These are phyloP conservation scores for Elgonia sp. DNA, from an alignment of 2,888 invertebrate species.

Conservation along the genomic window DNA sequence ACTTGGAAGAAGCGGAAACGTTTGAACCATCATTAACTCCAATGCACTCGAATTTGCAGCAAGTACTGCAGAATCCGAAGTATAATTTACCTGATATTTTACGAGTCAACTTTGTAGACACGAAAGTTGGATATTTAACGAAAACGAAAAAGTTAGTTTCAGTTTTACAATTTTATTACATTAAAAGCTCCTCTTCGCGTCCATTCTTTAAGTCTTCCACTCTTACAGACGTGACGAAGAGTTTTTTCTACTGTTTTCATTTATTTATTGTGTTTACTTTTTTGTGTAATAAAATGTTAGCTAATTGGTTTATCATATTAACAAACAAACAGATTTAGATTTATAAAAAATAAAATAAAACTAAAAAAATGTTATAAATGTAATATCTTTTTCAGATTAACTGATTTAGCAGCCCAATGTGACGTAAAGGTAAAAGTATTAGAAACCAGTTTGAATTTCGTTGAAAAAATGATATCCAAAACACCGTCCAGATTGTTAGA, in stretches of 20 bases:
- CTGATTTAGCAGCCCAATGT: slow-evolving; percentile 80
- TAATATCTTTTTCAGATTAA: slow-evolving; percentile 78
- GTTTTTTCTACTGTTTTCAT: too few species aligned
- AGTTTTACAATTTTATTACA: too few species aligned
- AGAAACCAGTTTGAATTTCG: slow-evolving; percentile 82
- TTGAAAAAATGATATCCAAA: slow-evolving; percentile 82
- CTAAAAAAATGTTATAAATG: too few species aligned
- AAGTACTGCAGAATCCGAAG: slow-evolving; percentile 80
- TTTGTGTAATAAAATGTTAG: too few species aligned
- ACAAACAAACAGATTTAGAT: too few species aligned
- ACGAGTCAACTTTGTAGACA: slow-evolving; percentile 80
- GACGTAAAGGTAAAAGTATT: slow-evolving; percentile 80
- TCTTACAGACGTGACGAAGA: too few species aligned
- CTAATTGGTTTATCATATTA: too few species aligned
- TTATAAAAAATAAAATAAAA: too few species aligned
- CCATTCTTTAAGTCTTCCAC: too few species aligned
- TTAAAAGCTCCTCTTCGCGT: too few species aligned
- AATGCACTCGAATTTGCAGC: slow-evolving; percentile 82
- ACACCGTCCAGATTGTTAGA: slow-evolving; percentile 70
- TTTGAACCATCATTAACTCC: slow-evolving; percentile 85
- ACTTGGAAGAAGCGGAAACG: too few species aligned
- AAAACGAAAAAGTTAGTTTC: slow-evolving; percentile 83
- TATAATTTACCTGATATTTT: slow-evolving; percentile 81
- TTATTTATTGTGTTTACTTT: too few species aligned
- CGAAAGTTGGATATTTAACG: slow-evolving; percentile 83